Conservation (phyloP, 23 tunicate genomes). For the Corella eumyota region DNA sequence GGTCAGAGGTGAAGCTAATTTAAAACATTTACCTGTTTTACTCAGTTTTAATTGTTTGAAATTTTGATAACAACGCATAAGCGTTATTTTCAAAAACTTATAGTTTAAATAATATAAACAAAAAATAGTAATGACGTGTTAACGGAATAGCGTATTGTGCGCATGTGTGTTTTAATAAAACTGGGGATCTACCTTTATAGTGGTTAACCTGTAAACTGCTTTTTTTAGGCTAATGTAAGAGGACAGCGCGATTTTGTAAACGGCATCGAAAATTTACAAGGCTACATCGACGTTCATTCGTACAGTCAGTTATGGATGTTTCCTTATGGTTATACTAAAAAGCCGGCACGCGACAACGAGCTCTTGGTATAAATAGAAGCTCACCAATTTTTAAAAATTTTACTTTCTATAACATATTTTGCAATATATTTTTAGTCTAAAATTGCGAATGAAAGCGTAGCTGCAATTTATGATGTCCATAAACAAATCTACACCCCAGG, state of each 20-base stretch:
- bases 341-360: slow-evolving; percentile 16
- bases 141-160: neutral
- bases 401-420: neutral
- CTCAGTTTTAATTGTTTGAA: too few relatives aligned
- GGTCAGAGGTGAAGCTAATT: slow-evolving; percentile 34
- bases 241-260: slow-evolving; percentile 46
- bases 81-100: too few relatives aligned
- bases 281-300: slow-evolving; percentile 58
- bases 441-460: slow-evolving; percentile 38
- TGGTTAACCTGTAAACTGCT: too few relatives aligned
- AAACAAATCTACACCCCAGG: slow-evolving; percentile 33
- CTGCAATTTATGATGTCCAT: slow-evolving; percentile 34
- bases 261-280: slow-evolving; percentile 28
- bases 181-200: too few relatives aligned
- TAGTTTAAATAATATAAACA: too few relatives aligned
- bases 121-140: too few relatives aligned
- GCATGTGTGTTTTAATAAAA: neutral
- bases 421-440: slow-evolving; percentile 15
- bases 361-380: slow-evolving; percentile 19
- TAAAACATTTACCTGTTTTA: too few relatives aligned
- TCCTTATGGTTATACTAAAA: slow-evolving; percentile 47
- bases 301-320: slow-evolving; percentile 75
- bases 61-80: too few relatives aligned
- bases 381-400: neutral
- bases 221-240: slow-evolving; percentile 34